A percentile compares a stretch with the other conserved stretches of the same genome.
Conservation (phyloP, 2,888 invertebrate species). For the Agrochola litura region DNA sequence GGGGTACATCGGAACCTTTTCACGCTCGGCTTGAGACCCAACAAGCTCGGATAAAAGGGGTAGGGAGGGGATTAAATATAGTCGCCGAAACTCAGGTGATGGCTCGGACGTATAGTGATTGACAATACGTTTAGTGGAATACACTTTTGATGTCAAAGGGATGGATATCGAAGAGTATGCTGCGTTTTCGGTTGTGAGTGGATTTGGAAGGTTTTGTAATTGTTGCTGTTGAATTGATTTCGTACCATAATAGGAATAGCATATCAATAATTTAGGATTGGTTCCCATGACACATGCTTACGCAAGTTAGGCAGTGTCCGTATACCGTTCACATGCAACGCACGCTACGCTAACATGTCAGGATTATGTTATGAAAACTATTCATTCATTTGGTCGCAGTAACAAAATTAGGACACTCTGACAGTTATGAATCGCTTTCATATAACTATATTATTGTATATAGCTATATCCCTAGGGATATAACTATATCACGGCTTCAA, state of each 20-base stretch:
- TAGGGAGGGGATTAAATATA: conserved; percentile 67
- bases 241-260: too few relatives aligned
- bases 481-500: too few relatives aligned
- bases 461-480: too few relatives aligned
- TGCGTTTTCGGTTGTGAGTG: conserved; percentile 16
- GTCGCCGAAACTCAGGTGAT: conserved; percentile 69
- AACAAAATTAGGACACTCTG: too few relatives aligned
- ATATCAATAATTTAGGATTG: neutral
- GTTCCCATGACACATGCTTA: neutral
- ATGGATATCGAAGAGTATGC: neutral
- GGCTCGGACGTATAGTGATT: conserved; percentile 60
- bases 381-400: neutral
- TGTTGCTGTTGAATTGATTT: conserved; percentile 3
- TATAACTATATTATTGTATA: too few relatives aligned
- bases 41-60: conserved; percentile 71
- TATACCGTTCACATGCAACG: neutral
- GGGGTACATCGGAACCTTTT: conserved; percentile 77
- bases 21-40: conserved; percentile 79
- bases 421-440: too few relatives aligned
- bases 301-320: neutral
- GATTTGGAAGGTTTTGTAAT: conserved; percentile 7
- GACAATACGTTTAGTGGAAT: conserved; percentile 65
- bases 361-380: neutral
- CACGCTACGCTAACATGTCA: neutral
- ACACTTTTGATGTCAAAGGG: conserved; percentile 56